Base-by-base conservation (phyloP, 64 coral and sea anemone genomes). In the Astreopora myriophthalma region DNA sequence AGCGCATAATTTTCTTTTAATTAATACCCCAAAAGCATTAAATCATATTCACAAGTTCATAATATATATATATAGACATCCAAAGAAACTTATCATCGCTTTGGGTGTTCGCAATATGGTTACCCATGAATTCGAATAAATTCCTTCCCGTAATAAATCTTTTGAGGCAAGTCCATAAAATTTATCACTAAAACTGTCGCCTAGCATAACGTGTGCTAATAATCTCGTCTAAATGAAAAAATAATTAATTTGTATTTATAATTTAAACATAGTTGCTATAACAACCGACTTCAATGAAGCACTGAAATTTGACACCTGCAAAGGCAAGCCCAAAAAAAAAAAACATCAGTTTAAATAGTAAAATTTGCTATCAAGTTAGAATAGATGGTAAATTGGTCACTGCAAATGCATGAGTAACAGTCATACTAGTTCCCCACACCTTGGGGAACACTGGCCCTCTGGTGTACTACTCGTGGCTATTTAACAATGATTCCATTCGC, bases 221-320 rank as follows among this genome's bases (percentile, higher is more conserved):
- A 77, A 51, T 42, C 85, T 52, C 30, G 85, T 87, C 62, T 88
- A 87, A 88, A 88, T 93, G 85, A 88, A 88, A 91, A 93, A 93
- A 93, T 93, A 88, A 93, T 92, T 86, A 86, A 86, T 87, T 78
- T 93, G 74, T 88, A 88, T 93, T 73, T 71, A 81, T 88, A 93
- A 93, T 93, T 77, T 80, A 80, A 44, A 48, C 61, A 51, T 88
- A 81, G 61, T 79, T 70, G 60, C 48, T 83, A 38, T 62, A 71
- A 5, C n/a, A 28, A 11, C n/a, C 58, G 79, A 80, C n/a, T 35
- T 12, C 19, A 69, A 70, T 80, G 73, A 68, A 32, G 48, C 73
- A 93, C 48, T 62, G 58, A 30, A 80, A 88, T 81, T 87, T 68
- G 76, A 70, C 69, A 80, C 57, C 92, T 87, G 86, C 38, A 34